Base-by-base conservation (phyloP, 2,888 invertebrate species). In the Andricus quercusramuli region DNA sequence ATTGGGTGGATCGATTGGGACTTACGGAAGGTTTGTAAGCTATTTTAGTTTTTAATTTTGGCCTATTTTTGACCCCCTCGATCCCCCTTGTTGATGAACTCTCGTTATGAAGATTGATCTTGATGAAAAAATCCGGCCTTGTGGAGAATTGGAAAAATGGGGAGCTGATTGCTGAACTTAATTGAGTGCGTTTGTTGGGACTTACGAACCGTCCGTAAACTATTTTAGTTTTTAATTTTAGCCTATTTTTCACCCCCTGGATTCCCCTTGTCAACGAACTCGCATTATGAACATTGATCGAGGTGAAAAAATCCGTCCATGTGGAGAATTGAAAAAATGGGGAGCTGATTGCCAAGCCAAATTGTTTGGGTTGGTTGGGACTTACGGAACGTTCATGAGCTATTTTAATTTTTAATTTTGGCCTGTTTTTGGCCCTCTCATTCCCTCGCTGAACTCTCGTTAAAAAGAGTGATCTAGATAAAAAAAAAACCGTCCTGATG, bases 51-150 rank as follows among this genome's bases (percentile, higher is more conserved):
- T 37, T 37, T 37, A 8, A 37, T 37, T 37, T 37, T 37, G 37
- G 6, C 8, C 8, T 6, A 37, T 37, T 32, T 32, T 37, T 1
- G 8, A 5, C 37, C 8, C 37, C 37, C 37, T 8, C 37, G 37
- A 37, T 37, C 1, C 37, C 37, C 8, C 6, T 37, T 32, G 32
- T 32, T 5, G 32, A 32, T 6, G 32, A 32, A 32, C 32, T 32
- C 67, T 67, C 44, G 44, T 67, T 67, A 67, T 22, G 22, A 67
- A 67, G 22, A 22, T 44, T 67, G 41, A 67, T 67, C 41, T n/a
- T 22, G 41, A 67, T 32, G 15, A 20, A 41, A 67, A 44, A 11
- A 41, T 67, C 44, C 44, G 13, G 44, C 22, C 37, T 15, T 15
- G 13, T 22, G 41, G 15, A 8, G 25, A 67, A 44, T 41, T 67